phyloP scores from a whole-genome alignment of 2,797 vertebrate species.

The Acomys russatus region DNA sequence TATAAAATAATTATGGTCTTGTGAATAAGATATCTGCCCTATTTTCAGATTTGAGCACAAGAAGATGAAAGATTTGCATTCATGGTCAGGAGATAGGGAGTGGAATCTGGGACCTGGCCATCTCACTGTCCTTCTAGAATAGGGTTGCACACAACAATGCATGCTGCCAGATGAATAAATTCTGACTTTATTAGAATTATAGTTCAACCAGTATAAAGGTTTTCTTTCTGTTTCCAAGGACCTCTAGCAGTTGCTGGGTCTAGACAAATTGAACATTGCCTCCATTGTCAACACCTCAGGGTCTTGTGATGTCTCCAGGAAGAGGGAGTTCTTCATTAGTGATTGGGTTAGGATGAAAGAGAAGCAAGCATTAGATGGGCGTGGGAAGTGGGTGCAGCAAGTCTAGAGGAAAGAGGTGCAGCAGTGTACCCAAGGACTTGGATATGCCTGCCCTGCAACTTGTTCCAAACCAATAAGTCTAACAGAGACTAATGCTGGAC shows the following conservation, averaged over 20 bases:
- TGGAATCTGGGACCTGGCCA: neutral
- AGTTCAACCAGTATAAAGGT: neutral
- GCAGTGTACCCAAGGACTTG: neutral
- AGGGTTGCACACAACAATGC: neutral
- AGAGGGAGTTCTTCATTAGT: neutral
- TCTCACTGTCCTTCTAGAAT: neutral
- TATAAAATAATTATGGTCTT: neutral
- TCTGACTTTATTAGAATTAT: neutral
- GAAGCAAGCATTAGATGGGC: neutral
- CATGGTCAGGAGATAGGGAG: constrained; percentile 17
- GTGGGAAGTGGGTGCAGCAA: neutral
- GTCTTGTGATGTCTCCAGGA: neutral
- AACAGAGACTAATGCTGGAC: neutral
- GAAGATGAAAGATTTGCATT: neutral
- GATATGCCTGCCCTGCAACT: neutral
- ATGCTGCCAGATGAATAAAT: neutral
- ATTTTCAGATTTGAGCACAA: constrained; percentile 21
- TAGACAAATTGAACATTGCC: neutral
- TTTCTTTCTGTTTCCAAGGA: neutral
- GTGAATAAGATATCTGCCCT: neutral
- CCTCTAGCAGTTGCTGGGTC: neutral
- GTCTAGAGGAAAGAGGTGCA: neutral
- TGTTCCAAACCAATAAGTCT: neutral
- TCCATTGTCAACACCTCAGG: neutral
- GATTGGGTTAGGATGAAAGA: neutral